Percentiles rank a stretch among this genome's conserved stretches.
phyloP scores from a whole-genome alignment of 1,140 invertebrate species.

The Drosophila sulfurigaster region DNA sequence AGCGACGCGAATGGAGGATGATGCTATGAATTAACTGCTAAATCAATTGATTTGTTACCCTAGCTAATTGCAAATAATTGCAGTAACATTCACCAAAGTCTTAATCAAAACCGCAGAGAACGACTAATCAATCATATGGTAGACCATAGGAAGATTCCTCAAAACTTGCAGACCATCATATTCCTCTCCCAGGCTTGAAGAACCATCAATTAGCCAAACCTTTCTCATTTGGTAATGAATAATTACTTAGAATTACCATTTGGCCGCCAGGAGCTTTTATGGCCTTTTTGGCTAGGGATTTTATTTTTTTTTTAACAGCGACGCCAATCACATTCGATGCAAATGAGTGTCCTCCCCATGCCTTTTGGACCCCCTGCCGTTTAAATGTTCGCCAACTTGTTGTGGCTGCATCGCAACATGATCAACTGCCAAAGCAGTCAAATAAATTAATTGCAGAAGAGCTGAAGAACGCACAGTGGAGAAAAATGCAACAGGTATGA shows the following conservation, averaged over 20 bases:
- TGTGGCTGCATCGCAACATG: conserved; percentile 26
- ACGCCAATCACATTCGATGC: conserved; percentile 37
- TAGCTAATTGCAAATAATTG: background rate
- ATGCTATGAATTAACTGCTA: background rate
- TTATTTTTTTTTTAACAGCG: background rate
- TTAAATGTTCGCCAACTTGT: conserved; percentile 41
- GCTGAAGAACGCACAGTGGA: conserved; percentile 1
- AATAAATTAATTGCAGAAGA: conserved; percentile 64
- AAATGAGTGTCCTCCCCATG: conserved; percentile 17
- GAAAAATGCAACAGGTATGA: conserved; percentile 31
- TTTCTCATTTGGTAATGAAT: conserved; percentile 55
- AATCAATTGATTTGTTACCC: conserved; percentile 1
- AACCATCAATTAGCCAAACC: conserved; percentile 20
- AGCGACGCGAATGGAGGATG: background rate
- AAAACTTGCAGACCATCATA: background rate
- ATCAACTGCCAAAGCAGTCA: conserved; percentile 50
- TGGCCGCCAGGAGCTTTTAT: conserved; percentile 42
- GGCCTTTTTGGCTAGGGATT: conserved; percentile 7
- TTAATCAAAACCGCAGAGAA: background rate
- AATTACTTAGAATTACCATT: conserved; percentile 64
- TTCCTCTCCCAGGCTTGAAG: background rate
- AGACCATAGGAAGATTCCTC: background rate
- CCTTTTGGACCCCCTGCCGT: conserved; percentile 58
- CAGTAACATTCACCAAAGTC: background rate
- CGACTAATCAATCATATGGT: conserved; percentile 5